These are phyloP conservation scores for Pogonognathellus flavescens DNA, from an alignment of 1,140 invertebrate genomes.

Conservation along the genomic window DNA sequence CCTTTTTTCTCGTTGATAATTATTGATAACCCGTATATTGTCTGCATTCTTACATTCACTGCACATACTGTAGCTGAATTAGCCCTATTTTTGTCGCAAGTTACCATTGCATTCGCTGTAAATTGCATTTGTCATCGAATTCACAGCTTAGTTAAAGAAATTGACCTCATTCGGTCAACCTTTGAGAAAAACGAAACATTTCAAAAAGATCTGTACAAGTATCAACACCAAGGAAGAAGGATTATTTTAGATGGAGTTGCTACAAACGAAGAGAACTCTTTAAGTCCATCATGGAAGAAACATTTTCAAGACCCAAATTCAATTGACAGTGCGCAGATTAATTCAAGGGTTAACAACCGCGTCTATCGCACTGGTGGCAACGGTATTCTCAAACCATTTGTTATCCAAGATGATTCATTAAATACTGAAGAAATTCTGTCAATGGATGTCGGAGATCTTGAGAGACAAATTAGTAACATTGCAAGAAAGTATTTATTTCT, in stretches of 20 bases:
- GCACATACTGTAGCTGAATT: slow-evolving; percentile 18
- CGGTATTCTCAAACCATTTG: not conserved
- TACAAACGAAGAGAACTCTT: not conserved
- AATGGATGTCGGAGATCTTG: not conserved
- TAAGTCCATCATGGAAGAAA: not conserved
- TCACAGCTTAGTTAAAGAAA: not conserved
- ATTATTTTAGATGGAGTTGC: not conserved
- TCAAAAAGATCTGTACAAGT: not conserved
- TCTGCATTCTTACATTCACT: not conserved
- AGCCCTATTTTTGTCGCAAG: slow-evolving; percentile 38
- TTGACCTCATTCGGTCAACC: not conserved
- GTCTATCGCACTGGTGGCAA: not conserved
- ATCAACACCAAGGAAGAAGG: not conserved
- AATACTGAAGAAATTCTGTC: not conserved
- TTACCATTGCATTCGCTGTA: slow-evolving; percentile 34
- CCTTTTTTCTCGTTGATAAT: not conserved
- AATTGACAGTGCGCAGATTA: not conserved
- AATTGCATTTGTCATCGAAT: slow-evolving; percentile 38
- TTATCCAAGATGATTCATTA: not conserved
- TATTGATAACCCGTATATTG: not conserved
- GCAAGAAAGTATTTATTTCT: slow-evolving; percentile 19
- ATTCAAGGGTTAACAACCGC: not conserved
- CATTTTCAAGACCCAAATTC: not conserved
- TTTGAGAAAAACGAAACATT: not conserved
- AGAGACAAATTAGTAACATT: not conserved